Evolutionary conservation across 2,888 invertebrate genomes (phyloP), one percentile per base, ranked within the genome.

Genomic region (Watsonalla cultraria): DNA sequence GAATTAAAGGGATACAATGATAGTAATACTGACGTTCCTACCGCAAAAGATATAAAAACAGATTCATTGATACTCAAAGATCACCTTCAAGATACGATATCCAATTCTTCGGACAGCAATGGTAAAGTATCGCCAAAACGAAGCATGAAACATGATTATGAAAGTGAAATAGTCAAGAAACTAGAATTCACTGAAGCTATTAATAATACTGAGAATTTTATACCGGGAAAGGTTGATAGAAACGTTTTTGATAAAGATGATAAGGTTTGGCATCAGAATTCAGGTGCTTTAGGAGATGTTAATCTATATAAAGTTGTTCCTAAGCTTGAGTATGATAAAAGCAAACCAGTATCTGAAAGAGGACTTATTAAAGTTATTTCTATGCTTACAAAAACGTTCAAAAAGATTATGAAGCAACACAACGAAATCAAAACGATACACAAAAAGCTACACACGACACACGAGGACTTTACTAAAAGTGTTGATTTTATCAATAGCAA

Each of bases 401-500:
- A 86, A 54, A 90, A 83, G 53, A 82, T 88, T 7, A 86, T 82
- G 74, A 86, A 75, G 54, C 88, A 90, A 53, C 87, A 89, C 15
- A 72, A 61, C 0, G 82, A 85, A 54, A 85, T 90, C 0, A 87
- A 83, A 65, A 60, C 65, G 2, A 84, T 86, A 37, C 80, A 87
- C 9, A 66, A 62, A 8, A 79, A 76, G 54, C 60, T 89, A 13
- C 65, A 68, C 0, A 68, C 64, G 6, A 59, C 82, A 0, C 82
- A 80, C 51, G 74, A 82, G 2, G 76, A 80, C 39, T 82, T 88
- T 45, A 60, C 68, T 5, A 78, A 76, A 61, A 82, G 77, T 35
- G 59, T 79, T 0, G 62, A 62, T 0, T 51, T 60, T 0, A 58
- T 85, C 0, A 71, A 67, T 0, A 66, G 56, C 0, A 86, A 84